These are phyloP conservation scores for Hermaeophaga mercurialis DNA, from an alignment of 2,888 invertebrate species.

Conservation along the genomic window DNA sequence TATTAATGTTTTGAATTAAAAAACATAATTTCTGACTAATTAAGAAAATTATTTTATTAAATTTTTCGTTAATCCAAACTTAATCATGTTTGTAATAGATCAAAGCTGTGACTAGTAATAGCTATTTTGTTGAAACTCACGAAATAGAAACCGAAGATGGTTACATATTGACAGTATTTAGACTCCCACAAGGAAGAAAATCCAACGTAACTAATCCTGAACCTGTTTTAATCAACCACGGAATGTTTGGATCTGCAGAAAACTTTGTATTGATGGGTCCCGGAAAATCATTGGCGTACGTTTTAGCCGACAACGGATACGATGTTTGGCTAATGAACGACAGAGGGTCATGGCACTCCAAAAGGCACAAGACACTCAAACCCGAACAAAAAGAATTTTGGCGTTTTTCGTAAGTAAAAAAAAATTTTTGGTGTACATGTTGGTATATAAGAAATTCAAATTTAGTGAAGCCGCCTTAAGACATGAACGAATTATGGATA, in stretches of 20 bases:
- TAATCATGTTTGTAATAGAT: constrained; percentile 13
- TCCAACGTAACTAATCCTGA: constrained; percentile 47
- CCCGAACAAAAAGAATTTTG: constrained; percentile 62
- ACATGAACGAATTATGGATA: no score
- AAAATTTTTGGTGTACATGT: no score
- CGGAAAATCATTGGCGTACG: constrained; percentile 63
- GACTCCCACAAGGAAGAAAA: constrained; percentile 61
- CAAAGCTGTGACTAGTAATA: constrained; percentile 38
- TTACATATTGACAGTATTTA: constrained; percentile 75
- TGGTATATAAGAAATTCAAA: no score
- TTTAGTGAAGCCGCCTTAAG: no score
- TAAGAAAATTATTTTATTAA: no score
- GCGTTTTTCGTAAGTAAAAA: constrained; percentile 58
- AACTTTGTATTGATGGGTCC: constrained; percentile 77
- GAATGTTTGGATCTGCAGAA: constrained; percentile 73
- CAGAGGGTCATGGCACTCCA: constrained; percentile 73
- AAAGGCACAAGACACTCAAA: constrained; percentile 60
- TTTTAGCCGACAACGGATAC: constrained; percentile 70
- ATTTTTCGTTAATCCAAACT: no score
- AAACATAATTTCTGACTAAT: no score
- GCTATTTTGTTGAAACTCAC: constrained; percentile 70
- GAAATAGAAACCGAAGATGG: constrained; percentile 72
- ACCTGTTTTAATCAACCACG: constrained; percentile 70
- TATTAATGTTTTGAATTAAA: no score
- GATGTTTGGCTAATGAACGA: constrained; percentile 84